Evolutionary conservation across 2,113 vertebrate genomes (phyloP).

Genomic region (Malurus elegans): DNA sequence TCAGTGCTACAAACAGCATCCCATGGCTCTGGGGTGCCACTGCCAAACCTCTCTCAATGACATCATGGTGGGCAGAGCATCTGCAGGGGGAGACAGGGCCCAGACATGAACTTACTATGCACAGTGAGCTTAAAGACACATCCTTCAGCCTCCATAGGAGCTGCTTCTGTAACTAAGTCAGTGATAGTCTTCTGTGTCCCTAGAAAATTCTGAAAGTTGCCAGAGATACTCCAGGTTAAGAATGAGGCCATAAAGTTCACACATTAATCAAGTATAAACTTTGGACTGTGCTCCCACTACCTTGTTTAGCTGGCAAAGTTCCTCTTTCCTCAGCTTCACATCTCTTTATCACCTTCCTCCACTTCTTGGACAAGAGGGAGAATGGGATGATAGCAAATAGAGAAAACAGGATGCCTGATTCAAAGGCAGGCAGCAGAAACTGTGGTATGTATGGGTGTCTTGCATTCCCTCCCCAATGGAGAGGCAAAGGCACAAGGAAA

Average conservation of each 20-base stretch:
- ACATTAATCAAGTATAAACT: background rate
- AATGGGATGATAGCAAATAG: background rate
- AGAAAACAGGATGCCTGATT: background rate
- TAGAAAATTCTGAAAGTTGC: background rate
- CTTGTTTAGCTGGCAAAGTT: background rate
- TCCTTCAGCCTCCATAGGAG: background rate
- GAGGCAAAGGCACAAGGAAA: background rate
- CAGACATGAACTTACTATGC: rapidly evolving
- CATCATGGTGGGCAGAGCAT: background rate
- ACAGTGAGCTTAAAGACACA: background rate
- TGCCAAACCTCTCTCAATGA: background rate
- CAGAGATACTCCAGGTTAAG: background rate
- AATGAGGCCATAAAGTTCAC: background rate
- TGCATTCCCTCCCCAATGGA: background rate
- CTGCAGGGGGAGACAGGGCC: background rate
- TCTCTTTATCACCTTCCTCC: background rate
- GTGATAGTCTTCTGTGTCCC: background rate
- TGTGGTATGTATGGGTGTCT: background rate
- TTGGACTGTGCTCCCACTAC: background rate
- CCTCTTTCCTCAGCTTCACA: background rate
- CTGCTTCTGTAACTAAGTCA: background rate
- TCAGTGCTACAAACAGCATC: background rate
- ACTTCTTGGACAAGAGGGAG: background rate
- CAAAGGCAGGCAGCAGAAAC: background rate
- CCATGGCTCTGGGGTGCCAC: background rate